A percentile compares a stretch with the other conserved stretches of the same genome.
phyloP scores from a whole-genome alignment of 2,888 invertebrate genomes.

The Polydesmus complanatus region DNA sequence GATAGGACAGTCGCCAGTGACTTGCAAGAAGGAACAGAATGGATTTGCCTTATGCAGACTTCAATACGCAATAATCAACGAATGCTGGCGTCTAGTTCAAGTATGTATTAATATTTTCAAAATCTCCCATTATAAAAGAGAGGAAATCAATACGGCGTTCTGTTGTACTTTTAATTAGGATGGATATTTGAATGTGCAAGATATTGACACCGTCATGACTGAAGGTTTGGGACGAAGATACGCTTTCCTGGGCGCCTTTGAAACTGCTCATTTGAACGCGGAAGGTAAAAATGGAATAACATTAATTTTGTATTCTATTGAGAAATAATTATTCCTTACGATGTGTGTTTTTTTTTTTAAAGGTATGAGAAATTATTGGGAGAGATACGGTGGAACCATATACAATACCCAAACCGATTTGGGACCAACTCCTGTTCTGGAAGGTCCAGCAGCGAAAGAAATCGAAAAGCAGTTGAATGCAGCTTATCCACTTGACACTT shows the following conservation, averaged over 20 bases:
- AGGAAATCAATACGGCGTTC: background rate
- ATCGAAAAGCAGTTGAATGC: slow-evolving; percentile 58
- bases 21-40: slow-evolving; percentile 67
- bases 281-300: slow-evolving; percentile 55
- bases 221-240: slow-evolving; percentile 90
- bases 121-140: background rate
- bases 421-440: slow-evolving; percentile 59
- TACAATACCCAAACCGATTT: slow-evolving; percentile 53
- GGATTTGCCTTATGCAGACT: slow-evolving; percentile 90
- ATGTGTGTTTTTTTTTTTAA: slow-evolving; percentile 20
- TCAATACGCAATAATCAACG: slow-evolving; percentile 88
- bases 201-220: slow-evolving; percentile 84
- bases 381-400: slow-evolving; percentile 46
- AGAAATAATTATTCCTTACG: background rate
- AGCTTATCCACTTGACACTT: slow-evolving; percentile 56
- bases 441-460: slow-evolving; percentile 45
- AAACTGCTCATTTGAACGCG: slow-evolving; percentile 88
- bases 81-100: slow-evolving; percentile 72
- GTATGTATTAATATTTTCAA: slow-evolving; percentile 20
- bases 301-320: too few relatives aligned
- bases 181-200: slow-evolving; percentile 69
- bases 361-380: slow-evolving; percentile 48
- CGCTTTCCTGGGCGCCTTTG: slow-evolving; percentile 85
- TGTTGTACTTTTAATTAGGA: slow-evolving; percentile 35
- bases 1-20: slow-evolving; percentile 83